Base-by-base conservation (phyloP, 2,113 vertebrate species). In the Pimephales promelas region DNA sequence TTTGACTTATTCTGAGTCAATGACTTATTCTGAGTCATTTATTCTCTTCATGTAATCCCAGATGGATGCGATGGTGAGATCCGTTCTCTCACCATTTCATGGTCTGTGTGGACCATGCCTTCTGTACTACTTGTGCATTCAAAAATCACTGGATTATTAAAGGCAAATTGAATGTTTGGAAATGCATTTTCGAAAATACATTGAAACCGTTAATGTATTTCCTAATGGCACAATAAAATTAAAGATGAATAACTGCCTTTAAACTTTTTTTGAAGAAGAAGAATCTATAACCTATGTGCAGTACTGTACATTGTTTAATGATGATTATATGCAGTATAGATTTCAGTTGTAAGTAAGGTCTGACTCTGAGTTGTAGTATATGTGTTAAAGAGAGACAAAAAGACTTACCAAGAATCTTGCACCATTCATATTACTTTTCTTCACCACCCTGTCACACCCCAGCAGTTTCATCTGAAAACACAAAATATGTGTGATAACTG, bases 331-430 rank as follows among this genome's bases (percentile, higher is more conserved):
- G 31, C 62, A 20, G 14, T 18, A 20, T 16, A 64, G 18, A 16
- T 66, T 66, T 20, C 34, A 66, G 20, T 20, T 66, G 62, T 14
- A 64, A 64, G 26, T 62, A 18, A 64, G 28, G 16, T 66, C 2
- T 66, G 28, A 26, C 7, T 66, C 2, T 66, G 28, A 26, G 18
- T 76, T 14, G 22, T 56, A 24, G 9, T 57, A 34, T n/a, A 3
- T 76, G 18, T 43, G 7, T 26, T 9, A 22, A 26, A 77, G 10
- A 62, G 20, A 40, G 28, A 31, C 7, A 18, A n/a, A 14, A 20
- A 28, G 0, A 40, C 45, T 97, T 90, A 98, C 97, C 96, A 98
- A 89, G 88, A 98, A 98, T 76, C 94, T 93, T 49, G 93, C 90
- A 3, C 97, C 97, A 52, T 34, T 91, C 43, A 91, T 87, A 70